Evolutionary conservation across 2,113 vertebrate species (phyloP).

Genomic region (Hystrix brachyura): DNA sequence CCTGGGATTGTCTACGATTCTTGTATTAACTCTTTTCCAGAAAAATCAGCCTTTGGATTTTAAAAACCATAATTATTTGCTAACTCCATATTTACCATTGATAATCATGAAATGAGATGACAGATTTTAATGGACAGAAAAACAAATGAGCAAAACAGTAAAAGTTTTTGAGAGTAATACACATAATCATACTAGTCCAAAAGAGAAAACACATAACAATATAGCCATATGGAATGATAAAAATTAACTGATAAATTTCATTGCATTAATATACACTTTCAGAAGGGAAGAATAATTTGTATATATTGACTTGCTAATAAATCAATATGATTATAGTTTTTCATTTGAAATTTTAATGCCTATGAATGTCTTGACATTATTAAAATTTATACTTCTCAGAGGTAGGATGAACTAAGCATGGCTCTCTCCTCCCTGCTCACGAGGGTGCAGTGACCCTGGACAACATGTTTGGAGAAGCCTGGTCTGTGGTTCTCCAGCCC

Average conservation of each 20-base stretch:
- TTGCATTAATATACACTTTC: not conserved
- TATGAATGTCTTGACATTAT: not conserved
- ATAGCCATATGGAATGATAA: not conserved
- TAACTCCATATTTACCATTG: not conserved
- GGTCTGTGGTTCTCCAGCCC: not conserved
- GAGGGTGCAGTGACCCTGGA: no score
- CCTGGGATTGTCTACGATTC: not conserved
- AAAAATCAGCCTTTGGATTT: not conserved
- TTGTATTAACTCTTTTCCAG: not conserved
- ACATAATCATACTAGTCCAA: not conserved
- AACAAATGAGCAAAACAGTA: not conserved
- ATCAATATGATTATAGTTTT: not conserved
- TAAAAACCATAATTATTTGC: not conserved
- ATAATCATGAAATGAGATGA: not conserved
- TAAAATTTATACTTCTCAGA: not conserved
- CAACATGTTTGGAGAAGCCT: not conserved
- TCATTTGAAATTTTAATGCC: not conserved
- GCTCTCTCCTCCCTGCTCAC: not conserved
- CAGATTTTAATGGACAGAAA: not conserved
- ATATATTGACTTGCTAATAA: not conserved
- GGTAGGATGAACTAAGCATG: not conserved
- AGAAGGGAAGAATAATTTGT: not conserved
- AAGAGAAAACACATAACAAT: not conserved
- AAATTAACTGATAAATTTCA: not conserved
- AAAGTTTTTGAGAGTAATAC: not conserved